Base-by-base conservation (phyloP, 2,888 invertebrate genomes). In the Cephalotes varians region DNA sequence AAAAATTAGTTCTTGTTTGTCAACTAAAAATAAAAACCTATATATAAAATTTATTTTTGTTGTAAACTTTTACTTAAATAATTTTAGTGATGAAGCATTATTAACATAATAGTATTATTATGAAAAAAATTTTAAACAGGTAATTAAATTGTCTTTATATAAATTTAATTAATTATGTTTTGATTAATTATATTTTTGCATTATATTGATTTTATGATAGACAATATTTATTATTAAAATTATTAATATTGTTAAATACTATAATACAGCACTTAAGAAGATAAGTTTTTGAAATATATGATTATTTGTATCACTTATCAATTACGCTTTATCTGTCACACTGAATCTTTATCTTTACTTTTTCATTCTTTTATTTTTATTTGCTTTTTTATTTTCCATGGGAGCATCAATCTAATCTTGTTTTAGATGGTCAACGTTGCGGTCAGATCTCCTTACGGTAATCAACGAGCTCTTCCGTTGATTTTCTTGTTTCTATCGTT, bases 401-500 rank as follows among this genome's bases (percentile, higher is more conserved):
- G n/a, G 9, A 15, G 2, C 18, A 71, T 71, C 40, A 37, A 40
- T 40, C 37, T 51, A 64, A 51, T 56, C 56, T 79, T 44, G 51
- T 34, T 40, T 34, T 25, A 4, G n/a, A 34, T 77, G 47, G 25
- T 77, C 31, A 67, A 18, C 21, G 67, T 31, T 56, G 21, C 40
- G 40, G 40, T 56, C 67, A 56, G 44, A 67, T 80, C 74, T 76
- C 12, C 62, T 74, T 60, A 58, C 56, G 77, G n/a, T 79, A 79
- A 79, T 79, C 77, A 79, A 79, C 56, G 69, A 79, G 31, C 77
- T 84, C 83, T 83, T 60, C 71, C 64, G 74, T 74, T 82, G 80
- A 83, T 80, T 73, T 82, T 77, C 58, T 37, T 56, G 31, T 67
- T 44, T 47, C 82, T 40, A 40, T 28, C 60, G 40, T 77, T 69